Evolutionary conservation across 2,797 vertebrate species (phyloP), one percentile per base, ranked within the genome.

Genomic region (Heterohyrax brucei): DNA sequence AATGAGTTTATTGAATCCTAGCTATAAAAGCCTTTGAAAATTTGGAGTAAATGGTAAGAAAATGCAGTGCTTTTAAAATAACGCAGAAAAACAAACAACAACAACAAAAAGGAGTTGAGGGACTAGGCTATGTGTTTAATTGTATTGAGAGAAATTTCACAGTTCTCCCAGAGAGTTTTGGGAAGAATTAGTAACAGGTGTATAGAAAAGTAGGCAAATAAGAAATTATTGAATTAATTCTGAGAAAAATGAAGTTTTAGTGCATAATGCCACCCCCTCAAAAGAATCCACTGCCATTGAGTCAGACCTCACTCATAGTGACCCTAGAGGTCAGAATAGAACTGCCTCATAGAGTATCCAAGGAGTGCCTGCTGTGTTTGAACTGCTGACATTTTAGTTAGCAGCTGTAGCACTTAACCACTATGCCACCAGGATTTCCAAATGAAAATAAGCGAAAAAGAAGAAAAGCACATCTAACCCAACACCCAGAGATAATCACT

Each of bases 1-100:
- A 39, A 39, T 39, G 39, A 39, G 39, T 39, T 39, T 39, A 2
- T 70, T 46, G n/a, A 91, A 77, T 70, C 6, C 44, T 46, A 79
- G 26, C 14, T 87, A 78, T 90, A 90, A 87, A 96, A 48, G 2
- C 13, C 53, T 86, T 64, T 46, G 62, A 91, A 28, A 92, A 75
- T 79, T 90, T 79, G 46, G 39, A 81, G 28, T 91, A 53, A 44
- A 88, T 62, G 59, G 5, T 28, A 14, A 70, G 64, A 89, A 85
- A 39, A 10, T 76, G 26, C 33, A 82, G 30, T n/a, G n/a, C 19
- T 70, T 21, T 14, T 70, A n/a, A 14, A 70, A 70, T 33, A 3
- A 46, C 1, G 8, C 5, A 30, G 13, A 39, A 39, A 39, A 39
- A 39, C 39, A 39, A 39, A 39, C 39, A 39, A 39, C 39, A 39